Evolutionary conservation across 2,113 vertebrate genomes (phyloP), one percentile per base, ranked within the genome.

Genomic region (Syrrhaptes paradoxus): DNA sequence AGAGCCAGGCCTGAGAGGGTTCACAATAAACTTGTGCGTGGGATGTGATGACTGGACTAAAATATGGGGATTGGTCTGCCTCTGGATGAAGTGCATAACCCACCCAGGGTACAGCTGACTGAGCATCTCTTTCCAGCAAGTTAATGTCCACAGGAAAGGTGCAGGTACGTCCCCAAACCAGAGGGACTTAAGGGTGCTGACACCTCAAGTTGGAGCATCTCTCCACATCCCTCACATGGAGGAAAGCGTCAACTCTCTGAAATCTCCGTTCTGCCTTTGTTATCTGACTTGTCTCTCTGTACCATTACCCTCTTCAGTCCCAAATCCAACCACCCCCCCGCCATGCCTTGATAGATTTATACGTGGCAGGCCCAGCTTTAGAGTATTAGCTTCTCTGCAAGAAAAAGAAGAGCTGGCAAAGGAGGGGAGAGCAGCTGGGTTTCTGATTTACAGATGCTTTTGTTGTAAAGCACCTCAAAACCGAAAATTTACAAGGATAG

Each of bases 111-210:
- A 43, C 38, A 61, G 52, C 25, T 76, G 70, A 28, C n/a, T 31
- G 22, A 36, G 41, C 32, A 57, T 43, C 34, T 72, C 29, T 46
- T 73, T 72, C 52, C 41, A 48, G 46, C 2, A 7, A 62, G 29
- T 32, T 32, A 14, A 41, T 13, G 22, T 66, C 51, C 45, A 17
- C 12, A 22, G 66, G 46, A 79, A 79, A 34, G 31, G 54, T 26
- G 3, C 26, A 24, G 65, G 15, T 83, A 58, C 4, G 3, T 41
- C 52, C 51, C 43, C 29, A 51, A 41, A 52, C 17, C 12, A 18
- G 61, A n/a, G 66, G 29, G 41, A 32, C 54, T 38, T 7, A 4
- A 1, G 1, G 25, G 7, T 38, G 55, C 19, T 2, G 2, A 32
- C 31, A 24, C 14, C 41, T 71, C 46, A 43, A 10, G 9, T 48